Conservation (phyloP, 1,140 invertebrate species). For the Ceratina australensis region DNA sequence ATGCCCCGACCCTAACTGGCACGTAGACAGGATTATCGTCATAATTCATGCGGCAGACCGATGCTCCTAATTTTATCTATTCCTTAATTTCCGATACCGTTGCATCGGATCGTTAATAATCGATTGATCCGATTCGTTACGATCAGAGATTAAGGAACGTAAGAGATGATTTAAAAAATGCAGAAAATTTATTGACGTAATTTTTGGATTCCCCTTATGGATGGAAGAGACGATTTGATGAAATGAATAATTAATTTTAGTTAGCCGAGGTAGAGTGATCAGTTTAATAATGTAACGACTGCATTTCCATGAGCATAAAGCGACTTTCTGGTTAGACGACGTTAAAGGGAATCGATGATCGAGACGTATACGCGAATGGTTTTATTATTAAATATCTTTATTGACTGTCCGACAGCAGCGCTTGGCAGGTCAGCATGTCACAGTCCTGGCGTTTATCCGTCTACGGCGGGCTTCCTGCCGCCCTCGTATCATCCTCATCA, state of each 20-base stretch:
- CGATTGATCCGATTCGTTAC: neutral
- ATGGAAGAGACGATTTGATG: too few relatives aligned
- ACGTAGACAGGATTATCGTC: neutral
- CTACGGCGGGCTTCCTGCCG: conserved; percentile 71
- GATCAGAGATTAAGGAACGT: too few relatives aligned
- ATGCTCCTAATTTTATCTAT: neutral
- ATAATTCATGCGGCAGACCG: conserved; percentile 1
- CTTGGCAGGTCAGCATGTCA: conserved; percentile 81
- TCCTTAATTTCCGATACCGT: conserved; percentile 35
- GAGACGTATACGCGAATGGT: neutral
- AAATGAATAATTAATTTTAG: too few relatives aligned
- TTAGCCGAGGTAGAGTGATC: too few relatives aligned
- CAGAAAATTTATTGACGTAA: too few relatives aligned
- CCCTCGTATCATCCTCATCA: conserved; percentile 77
- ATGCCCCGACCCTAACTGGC: conserved; percentile 36
- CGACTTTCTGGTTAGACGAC: too few relatives aligned
- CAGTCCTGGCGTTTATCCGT: conserved; percentile 78
- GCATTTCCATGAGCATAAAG: too few relatives aligned
- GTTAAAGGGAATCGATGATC: too few relatives aligned
- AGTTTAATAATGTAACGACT: too few relatives aligned
- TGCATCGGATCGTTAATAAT: conserved; percentile 21
- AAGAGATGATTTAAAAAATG: too few relatives aligned
- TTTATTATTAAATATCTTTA: conserved; percentile 34
- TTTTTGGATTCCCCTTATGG: too few relatives aligned
- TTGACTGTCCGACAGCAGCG: conserved; percentile 63